Base-by-base conservation (phyloP, 2,113 vertebrate species). In the Mormyrus lacerda region DNA sequence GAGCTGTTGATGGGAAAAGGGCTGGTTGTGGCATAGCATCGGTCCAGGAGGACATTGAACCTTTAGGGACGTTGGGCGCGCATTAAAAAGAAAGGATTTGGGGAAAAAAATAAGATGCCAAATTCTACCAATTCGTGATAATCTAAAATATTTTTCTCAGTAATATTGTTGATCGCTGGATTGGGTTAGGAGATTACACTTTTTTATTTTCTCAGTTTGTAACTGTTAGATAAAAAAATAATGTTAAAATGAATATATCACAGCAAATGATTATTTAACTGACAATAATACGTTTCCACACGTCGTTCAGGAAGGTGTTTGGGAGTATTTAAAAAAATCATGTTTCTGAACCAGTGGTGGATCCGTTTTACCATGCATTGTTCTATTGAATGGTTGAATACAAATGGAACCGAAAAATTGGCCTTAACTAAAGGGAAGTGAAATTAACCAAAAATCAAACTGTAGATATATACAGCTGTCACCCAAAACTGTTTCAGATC, bases 21-120 rank as follows among this genome's bases (percentile, higher is more conserved):
- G 13, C 2, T 90, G 31, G 93, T 93, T 87, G 95, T 94, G 31
- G 94, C 93, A 7, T 90, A 96, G 51, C 96, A 96, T 91, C 95
- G 92, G 90, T 96, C 96, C 90, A 96, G 93, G 83, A 96, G 83
- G 65, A 96, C 94, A 83, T 96, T 92, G 90, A 95, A 96, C 89
- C 96, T 96, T 83, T 0, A 65, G 48, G 31, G 13, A 21, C 15
- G 48, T 45, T 39, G 42, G 76, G 35, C 19, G 39, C 76, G 24
- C 44, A 84, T 11, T 24, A 84, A 84, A 24, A 69, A 69, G 61
- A 27, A 69, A 69, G n/a, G 61, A 69, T 69, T 11, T n/a, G n/a
- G 10, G 27, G n/a, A 27, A 1, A 4, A 27, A 27, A 27, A 31
- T 31, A 69, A 69, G 61, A 69, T n/a, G 58, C 8, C 2, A 65